A percentile compares a stretch with the other conserved stretches of the same genome.
phyloP scores from a whole-genome alignment of 2,113 vertebrate genomes.

The Antechinus stuartii region DNA sequence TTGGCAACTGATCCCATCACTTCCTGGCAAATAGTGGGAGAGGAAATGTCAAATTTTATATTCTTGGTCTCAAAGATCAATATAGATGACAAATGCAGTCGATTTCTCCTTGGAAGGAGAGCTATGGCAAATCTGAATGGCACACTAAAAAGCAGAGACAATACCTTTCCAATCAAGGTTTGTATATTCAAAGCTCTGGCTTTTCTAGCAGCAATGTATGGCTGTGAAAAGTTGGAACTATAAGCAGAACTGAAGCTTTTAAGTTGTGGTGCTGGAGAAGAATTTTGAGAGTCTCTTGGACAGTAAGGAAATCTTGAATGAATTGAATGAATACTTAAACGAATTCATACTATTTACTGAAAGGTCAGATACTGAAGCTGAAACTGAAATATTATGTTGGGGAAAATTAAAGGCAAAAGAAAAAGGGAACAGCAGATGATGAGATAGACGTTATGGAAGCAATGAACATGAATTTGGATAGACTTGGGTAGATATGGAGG shows the following conservation, averaged over 20 bases:
- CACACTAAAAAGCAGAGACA: not conserved
- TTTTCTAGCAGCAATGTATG: too few species aligned
- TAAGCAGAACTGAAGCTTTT: not conserved
- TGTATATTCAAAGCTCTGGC: not conserved
- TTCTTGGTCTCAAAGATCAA: not conserved
- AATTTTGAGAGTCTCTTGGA: not conserved
- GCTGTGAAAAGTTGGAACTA: not conserved
- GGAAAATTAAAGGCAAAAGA: too few species aligned
- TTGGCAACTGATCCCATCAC: not conserved
- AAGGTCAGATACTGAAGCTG: not conserved
- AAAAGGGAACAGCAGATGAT: too few species aligned
- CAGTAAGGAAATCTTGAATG: not conserved
- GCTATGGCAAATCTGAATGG: not conserved
- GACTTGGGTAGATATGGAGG: too few species aligned
- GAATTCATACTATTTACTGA: not conserved
- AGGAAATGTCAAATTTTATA: too few species aligned
- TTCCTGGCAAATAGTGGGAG: not conserved
- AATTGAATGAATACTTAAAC: not conserved
- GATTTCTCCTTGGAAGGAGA: not conserved
- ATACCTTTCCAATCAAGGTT: not conserved
- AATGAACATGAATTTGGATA: too few species aligned
- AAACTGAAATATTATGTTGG: not conserved
- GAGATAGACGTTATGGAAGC: too few species aligned
- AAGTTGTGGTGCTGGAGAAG: not conserved
- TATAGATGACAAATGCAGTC: not conserved